A percentile compares a stretch with the other conserved stretches of the same genome.
These are phyloP conservation scores for Agelas oroides DNA, from an alignment of 37 sponge, comb jelly and placozoan genomes.

Conservation along the genomic window DNA sequence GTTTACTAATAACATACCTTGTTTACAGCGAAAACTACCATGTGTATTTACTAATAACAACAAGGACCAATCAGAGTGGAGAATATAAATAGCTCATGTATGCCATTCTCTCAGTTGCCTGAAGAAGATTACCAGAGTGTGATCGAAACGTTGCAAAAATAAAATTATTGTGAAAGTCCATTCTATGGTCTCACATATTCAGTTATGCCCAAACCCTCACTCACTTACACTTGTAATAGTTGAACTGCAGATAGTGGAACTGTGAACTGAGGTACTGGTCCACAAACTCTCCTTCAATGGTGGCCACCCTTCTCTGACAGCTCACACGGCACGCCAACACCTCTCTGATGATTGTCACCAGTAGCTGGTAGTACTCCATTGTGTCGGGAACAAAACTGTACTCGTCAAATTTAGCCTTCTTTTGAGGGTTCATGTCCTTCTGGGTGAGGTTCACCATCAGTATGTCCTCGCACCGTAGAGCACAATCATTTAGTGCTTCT, in stretches of 20 bases:
- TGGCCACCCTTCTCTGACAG: constrained; percentile 45
- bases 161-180: background rate
- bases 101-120: no score
- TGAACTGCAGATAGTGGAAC: constrained; percentile 73
- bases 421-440: constrained; percentile 21
- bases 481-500: constrained; percentile 48
- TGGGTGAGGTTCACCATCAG: constrained; percentile 54
- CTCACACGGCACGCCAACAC: constrained; percentile 48
- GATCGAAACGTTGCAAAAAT: no score
- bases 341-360: constrained; percentile 30
- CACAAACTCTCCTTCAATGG: constrained; percentile 19
- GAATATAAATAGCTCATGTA: no score
- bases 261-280: constrained; percentile 24
- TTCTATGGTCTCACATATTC: background rate
- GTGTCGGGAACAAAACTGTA: constrained; percentile 22
- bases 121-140: no score
- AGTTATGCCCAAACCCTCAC: no score
- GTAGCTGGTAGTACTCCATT: constrained; percentile 60
- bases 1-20: no score
- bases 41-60: no score
- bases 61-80: no score
- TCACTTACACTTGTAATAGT: constrained; percentile 64
- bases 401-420: constrained; percentile 16
- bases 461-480: constrained; percentile 68
- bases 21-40: no score